Percentiles rank a stretch among this genome's conserved stretches.
Evolutionary conservation across 2,888 invertebrate species (phyloP).

Genomic region (Chromoteleia sp.): DNA sequence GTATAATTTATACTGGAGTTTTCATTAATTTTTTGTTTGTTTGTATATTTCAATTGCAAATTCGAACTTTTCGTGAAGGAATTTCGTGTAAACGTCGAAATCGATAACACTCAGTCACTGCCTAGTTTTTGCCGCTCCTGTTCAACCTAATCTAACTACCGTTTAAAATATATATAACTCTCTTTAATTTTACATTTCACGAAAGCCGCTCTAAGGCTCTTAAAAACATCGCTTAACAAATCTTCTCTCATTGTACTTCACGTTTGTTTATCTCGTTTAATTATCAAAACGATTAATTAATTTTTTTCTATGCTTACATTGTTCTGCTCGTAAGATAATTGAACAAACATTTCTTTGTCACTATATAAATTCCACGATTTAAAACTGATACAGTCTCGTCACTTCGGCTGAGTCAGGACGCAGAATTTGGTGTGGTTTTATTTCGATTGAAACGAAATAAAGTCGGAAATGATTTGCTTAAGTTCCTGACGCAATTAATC

Average conservation of each 20-base stretch:
- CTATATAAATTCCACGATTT: no score
- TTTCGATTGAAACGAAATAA: no score
- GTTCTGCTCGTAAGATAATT: no score
- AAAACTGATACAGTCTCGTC: no score
- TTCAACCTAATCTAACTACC: constrained; percentile 7
- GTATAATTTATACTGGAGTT: background rate
- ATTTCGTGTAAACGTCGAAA: constrained; percentile 9
- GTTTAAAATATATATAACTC: constrained; percentile 16
- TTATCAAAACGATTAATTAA: constrained; percentile 12
- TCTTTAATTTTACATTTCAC: constrained; percentile 8
- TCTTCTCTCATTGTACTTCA: background rate
- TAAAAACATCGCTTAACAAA: constrained; percentile 11
- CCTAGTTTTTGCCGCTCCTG: background rate
- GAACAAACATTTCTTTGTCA: no score
- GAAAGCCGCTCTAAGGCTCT: background rate
- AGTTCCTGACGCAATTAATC: no score
- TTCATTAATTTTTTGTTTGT: background rate
- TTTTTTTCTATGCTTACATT: no score
- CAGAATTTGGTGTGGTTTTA: no score
- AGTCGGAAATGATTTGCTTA: no score
- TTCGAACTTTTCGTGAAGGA: constrained; percentile 12
- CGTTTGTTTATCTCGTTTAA: constrained; percentile 2
- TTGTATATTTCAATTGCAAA: background rate
- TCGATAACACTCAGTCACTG: constrained; percentile 8
- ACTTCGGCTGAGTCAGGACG: no score